Evolutionary conservation across 1,140 invertebrate genomes (phyloP), one percentile per base, ranked within the genome.

Genomic region (Scaptomyza pallida): DNA sequence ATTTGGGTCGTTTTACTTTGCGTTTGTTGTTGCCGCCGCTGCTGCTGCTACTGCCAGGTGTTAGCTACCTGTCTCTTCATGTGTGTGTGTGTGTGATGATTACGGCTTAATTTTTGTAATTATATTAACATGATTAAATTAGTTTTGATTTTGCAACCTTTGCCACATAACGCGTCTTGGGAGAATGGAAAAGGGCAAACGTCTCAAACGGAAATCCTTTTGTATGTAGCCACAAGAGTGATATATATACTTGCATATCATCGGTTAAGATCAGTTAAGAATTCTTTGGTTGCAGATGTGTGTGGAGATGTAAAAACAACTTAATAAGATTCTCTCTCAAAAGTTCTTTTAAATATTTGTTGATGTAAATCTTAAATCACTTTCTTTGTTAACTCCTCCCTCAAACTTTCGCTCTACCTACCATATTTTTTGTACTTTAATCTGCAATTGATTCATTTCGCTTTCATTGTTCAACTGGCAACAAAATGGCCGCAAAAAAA

Each of bases 61-160:
- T 55, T 60, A 44, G 52, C 12, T 8, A 26, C 51, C 60, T 37
- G 37, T 54, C 30, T 64, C 1, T 48, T 10, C 21, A 12, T 56
- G 13, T 43, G 43, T 57, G 43, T 48, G 75, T 77, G 63, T 72
- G 67, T 76, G 72, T 71, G 75, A 78, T 82, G 79, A 82, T 88
- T 89, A 83, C 75, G 79, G 85, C 83, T 88, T 88, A 88, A 88
- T 88, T 88, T 86, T 88, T 77, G 83, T 88, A 89, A 88, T 88
- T 88, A 89, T 83, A 83, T 89, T 83, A 89, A 89, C 83, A 89
- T 88, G 85, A 89, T 88, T 88, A 89, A 88, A 88, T 88, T 88
- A 76, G 83, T 73, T 89, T 79, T 89, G 83, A 88, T 88, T 88
- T 89, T 72, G 54, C 75, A 72, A 77, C 65, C 65, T 74, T 71